phyloP scores from a whole-genome alignment of 2,888 invertebrate species.

The Tenthredo livida region DNA sequence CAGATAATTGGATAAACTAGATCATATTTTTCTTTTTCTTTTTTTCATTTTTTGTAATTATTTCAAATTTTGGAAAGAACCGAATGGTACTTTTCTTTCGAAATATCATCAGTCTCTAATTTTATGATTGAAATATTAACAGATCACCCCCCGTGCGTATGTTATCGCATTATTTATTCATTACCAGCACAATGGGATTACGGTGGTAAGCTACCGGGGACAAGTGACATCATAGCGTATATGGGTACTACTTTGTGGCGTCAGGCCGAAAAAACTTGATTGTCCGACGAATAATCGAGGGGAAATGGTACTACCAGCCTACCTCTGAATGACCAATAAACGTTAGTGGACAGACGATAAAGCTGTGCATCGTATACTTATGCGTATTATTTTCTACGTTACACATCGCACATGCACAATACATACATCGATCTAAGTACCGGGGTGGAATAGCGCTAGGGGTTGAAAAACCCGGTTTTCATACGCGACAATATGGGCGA shows the following conservation, averaged over 20 bases:
- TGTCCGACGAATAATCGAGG: background rate
- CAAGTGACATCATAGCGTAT: constrained; percentile 35
- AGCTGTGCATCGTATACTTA: constrained; percentile 21
- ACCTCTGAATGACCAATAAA: constrained; percentile 36
- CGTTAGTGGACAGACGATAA: constrained; percentile 34
- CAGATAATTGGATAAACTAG: background rate
- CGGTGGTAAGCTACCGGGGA: constrained; percentile 38
- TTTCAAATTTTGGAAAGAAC: background rate
- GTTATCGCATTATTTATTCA: constrained; percentile 48
- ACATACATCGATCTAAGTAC: background rate
- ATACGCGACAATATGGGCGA: background rate
- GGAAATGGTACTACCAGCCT: background rate
- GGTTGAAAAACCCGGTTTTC: background rate
- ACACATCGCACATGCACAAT: background rate
- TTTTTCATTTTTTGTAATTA: background rate
- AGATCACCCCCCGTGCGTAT: background rate
- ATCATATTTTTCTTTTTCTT: background rate
- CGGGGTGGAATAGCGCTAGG: background rate
- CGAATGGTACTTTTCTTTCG: background rate
- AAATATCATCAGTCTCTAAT: background rate
- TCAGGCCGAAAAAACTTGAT: constrained; percentile 33
- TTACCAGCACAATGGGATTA: constrained; percentile 46
- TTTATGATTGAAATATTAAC: background rate
- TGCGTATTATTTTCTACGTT: constrained; percentile 26
- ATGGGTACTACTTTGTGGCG: background rate